Evolutionary conservation across 2,797 vertebrate genomes (phyloP), one percentile per base, ranked within the genome.

Genomic region (Morelia viridis): DNA sequence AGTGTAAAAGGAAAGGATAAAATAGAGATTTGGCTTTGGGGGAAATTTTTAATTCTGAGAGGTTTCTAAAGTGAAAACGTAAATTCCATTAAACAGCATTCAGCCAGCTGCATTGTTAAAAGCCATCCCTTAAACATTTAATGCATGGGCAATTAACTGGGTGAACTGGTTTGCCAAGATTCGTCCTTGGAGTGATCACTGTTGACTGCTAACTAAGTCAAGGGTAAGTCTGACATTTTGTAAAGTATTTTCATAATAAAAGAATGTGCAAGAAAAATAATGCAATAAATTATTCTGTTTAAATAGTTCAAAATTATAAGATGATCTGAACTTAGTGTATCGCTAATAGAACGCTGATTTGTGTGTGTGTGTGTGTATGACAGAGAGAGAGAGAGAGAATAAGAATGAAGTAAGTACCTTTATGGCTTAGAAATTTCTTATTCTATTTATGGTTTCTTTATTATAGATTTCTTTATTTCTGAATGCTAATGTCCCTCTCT

Each of bases 281-380:
- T 93, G 96, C 96, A 53, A 8, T 1, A 53, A 9, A 53, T 95
- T 71, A 95, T 96, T 95, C 95, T 96, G 96, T 96, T 97, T 96
- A 97, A 96, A 95, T 95, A 94, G 96, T 96, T 94, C 0, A 1
- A 95, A 96, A 94, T 89, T 62, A 93, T 85, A 89, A 93, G 87
- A 94, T 95, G 93, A 95, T 94, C 91, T 96, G 94, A 96, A 96
- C 96, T 96, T 95, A 93, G 15, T 96, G 95, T 96, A 97, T 95
- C 93, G 87, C 93, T 94, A 94, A 91, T 94, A 93, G 95, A 95
- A 96, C 88, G 90, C 89, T 90, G 85, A 96, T 96, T 91, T 93
- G 76, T 90, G 91, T 62, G 12, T 24, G 91, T 62, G 12, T 24
- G 50, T 58, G 9, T 24, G 22, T 80, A 80, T 35, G 35, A 46